Conservation (phyloP, 2,797 vertebrate genomes). For the Crenichthys baileyi region DNA sequence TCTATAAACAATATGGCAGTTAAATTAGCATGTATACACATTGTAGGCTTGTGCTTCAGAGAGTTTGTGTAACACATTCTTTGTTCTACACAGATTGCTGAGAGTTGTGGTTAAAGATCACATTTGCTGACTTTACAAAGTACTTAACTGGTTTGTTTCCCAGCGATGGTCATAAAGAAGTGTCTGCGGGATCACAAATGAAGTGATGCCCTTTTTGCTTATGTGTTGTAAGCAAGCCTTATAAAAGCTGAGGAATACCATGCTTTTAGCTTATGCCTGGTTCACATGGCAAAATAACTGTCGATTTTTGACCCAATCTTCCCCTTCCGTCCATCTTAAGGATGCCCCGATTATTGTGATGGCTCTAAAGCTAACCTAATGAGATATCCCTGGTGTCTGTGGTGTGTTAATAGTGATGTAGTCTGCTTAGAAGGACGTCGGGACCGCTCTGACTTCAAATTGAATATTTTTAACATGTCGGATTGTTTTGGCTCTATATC, state of each 20-base stretch:
- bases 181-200: constrained; percentile 24
- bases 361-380: too few relatives aligned
- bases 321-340: too few relatives aligned
- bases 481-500: too few relatives aligned
- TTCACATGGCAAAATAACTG: constrained; percentile 9
- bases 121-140: constrained; percentile 54
- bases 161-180: constrained; percentile 38
- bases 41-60: constrained; percentile 39
- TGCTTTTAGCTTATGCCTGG: constrained; percentile 17
- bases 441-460: too few relatives aligned
- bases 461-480: too few relatives aligned
- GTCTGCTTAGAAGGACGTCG: too few relatives aligned
- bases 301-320: too few relatives aligned
- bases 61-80: constrained; percentile 56
- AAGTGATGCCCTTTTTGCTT: constrained; percentile 54
- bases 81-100: constrained; percentile 40
- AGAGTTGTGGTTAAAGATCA: constrained; percentile 57
- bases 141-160: constrained; percentile 44
- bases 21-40: constrained; percentile 5
- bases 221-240: constrained; percentile 38
- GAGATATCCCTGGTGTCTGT: too few relatives aligned
- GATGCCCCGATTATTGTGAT: too few relatives aligned
- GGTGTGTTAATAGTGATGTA: too few relatives aligned
- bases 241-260: constrained; percentile 46
- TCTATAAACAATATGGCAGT: constrained; percentile 36